Evolutionary conservation across 2,797 vertebrate genomes (phyloP).

Genomic region (Aselliscus stoliczkanus): DNA sequence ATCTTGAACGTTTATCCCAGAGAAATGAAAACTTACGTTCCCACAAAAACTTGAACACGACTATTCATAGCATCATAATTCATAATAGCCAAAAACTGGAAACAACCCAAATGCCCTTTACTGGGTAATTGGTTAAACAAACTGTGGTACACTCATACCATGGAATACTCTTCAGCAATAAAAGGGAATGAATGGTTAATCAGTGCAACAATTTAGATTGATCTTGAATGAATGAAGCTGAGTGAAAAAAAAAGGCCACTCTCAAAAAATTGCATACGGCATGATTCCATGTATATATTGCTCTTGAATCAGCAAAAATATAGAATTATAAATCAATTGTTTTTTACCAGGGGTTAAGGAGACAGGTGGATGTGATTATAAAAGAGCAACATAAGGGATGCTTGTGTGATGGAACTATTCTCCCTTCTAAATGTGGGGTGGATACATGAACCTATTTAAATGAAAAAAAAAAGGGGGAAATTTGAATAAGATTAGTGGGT

Average conservation of each 20-base stretch:
- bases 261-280: neutral
- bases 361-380: neutral
- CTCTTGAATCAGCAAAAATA: constrained; percentile 1
- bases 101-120: neutral
- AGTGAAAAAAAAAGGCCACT: neutral
- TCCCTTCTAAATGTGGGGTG: neutral
- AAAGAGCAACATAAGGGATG: neutral
- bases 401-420: neutral
- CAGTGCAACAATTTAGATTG: neutral
- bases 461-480: neutral
- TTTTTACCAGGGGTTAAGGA: neutral
- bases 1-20: neutral
- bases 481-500: neutral
- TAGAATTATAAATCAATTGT: neutral
- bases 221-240: neutral
- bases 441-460: neutral
- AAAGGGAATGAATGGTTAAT: neutral
- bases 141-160: neutral
- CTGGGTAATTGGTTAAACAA: neutral
- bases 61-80: neutral
- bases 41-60: neutral
- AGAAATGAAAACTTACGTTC: neutral
- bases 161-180: neutral
- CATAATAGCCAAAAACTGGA: neutral
- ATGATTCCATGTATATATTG: neutral